Base-by-base conservation (phyloP, 2,797 vertebrate species). In the Cyprinella venusta region DNA sequence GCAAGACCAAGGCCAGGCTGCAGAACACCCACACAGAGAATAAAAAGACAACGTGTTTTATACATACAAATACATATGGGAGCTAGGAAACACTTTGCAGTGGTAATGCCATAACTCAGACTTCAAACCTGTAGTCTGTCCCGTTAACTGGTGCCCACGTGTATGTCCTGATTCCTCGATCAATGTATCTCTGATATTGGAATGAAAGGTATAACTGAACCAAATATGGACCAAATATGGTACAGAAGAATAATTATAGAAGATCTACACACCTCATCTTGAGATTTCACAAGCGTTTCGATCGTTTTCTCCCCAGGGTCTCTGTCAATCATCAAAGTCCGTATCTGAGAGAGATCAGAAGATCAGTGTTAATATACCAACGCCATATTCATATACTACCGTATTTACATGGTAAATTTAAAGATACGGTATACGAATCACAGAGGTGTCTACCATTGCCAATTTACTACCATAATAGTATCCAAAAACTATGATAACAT, bases 71-170 rank as follows among this genome's bases (percentile, higher is more conserved):
- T 15, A 59, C 33, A 30, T 54, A 5, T 2, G 19, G 4, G 38
- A 21, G n/a, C 48, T 59, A 33, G 48, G 36, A 80, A 80, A 72
- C 79, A 70, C 15, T 80, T 70, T 65, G 61, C n/a, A 76, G 33
- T 36, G 26, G 26, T 64, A 65, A 50, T 50, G 18, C 59, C 56
- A 19, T 56, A 7, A 63, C 24, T 63, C 61, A 76, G 67, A 89
- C 76, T 9, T 63, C 61, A 72, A 71, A 89, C 78, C 98, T 98
- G 94, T 99, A 99, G 91, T 99, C 98, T 84, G 98, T 99, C 80
- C 97, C 97, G 87, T 98, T 99, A 87, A 99, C 98, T 30, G 96
- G 97, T 8, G 94, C 97, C 96, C 97, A 99, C 0, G 97, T 99
- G 86, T 99, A 99, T 0, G 97, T 99, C 91, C 98, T 94, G 78